These are phyloP conservation scores for Mylabris sibirica DNA, from an alignment of 2,888 invertebrate species.

Conservation along the genomic window DNA sequence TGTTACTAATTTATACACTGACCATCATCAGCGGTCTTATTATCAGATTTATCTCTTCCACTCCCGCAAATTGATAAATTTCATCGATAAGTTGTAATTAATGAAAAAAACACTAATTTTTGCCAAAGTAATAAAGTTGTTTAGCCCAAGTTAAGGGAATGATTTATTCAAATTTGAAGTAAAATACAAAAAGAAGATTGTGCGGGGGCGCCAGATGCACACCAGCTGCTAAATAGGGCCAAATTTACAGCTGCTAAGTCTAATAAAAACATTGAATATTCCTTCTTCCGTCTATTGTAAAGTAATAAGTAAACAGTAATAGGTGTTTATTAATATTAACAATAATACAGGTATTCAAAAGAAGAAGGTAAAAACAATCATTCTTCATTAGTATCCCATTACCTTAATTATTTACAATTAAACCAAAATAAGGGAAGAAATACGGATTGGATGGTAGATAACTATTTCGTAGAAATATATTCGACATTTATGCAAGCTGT, in stretches of 20 bases:
- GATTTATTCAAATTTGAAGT: slow-evolving; percentile 29
- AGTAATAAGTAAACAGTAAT: not conserved
- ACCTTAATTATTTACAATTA: not conserved
- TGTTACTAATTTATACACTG: too few relatives aligned
- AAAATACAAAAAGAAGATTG: slow-evolving; percentile 32
- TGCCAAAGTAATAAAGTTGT: not conserved
- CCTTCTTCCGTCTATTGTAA: not conserved
- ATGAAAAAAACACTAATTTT: not conserved
- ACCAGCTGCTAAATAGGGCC: slow-evolving; percentile 38
- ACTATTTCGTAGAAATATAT: slow-evolving; percentile 28
- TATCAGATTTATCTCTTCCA: too few relatives aligned
- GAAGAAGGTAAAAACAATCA: too few relatives aligned
- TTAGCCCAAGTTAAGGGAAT: slow-evolving; percentile 14
- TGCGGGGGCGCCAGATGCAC: slow-evolving; percentile 40
- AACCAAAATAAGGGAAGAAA: too few relatives aligned
- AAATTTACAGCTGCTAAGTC: slow-evolving; percentile 34
- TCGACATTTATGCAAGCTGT: slow-evolving; percentile 48
- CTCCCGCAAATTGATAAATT: too few relatives aligned
- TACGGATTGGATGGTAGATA: not conserved
- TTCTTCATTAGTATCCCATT: not conserved
- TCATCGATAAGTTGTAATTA: not conserved
- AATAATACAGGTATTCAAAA: not conserved
- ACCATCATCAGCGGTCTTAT: too few relatives aligned
- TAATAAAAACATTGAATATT: not conserved
- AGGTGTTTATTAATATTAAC: not conserved